Conservation (phyloP, 2,888 invertebrate genomes). For the Mamestra brassicae region DNA sequence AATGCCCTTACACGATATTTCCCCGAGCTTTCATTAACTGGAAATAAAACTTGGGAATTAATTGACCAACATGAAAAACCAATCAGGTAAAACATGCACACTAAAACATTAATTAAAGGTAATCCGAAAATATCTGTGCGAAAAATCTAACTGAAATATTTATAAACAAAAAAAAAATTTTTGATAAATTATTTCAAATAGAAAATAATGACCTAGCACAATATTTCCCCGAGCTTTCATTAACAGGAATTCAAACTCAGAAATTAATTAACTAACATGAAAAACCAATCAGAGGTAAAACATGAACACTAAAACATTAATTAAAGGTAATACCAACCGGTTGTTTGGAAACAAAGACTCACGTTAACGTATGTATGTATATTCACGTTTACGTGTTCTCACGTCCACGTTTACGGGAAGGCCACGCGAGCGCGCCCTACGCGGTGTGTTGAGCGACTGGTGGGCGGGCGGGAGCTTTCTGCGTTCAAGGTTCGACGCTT, state of each 20-base stretch:
- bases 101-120: slow-evolving; percentile 32
- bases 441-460: slow-evolving; percentile 60
- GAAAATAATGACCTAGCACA: not conserved
- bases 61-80: slow-evolving; percentile 16
- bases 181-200: no score
- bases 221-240: slow-evolving; percentile 22
- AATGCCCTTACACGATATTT: slow-evolving; percentile 1
- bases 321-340: slow-evolving; percentile 57
- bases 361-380: slow-evolving; percentile 34
- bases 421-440: slow-evolving; percentile 58
- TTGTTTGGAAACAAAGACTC: slow-evolving; percentile 58
- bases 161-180: no score
- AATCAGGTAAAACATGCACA: slow-evolving; percentile 21
- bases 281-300: slow-evolving; percentile 21
- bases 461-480: slow-evolving; percentile 66
- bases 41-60: slow-evolving; percentile 12
- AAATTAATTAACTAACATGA: slow-evolving; percentile 11
- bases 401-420: slow-evolving; percentile 27
- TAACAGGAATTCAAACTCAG: slow-evolving; percentile 2
- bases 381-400: slow-evolving; percentile 26
- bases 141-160: not conserved
- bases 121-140: slow-evolving; percentile 6
- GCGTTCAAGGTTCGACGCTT: slow-evolving; percentile 59
- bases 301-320: slow-evolving; percentile 30
- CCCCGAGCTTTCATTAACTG: slow-evolving; percentile 9